Base-by-base conservation (phyloP, 1,140 invertebrate species). In the Teleopsis dalmanni region DNA sequence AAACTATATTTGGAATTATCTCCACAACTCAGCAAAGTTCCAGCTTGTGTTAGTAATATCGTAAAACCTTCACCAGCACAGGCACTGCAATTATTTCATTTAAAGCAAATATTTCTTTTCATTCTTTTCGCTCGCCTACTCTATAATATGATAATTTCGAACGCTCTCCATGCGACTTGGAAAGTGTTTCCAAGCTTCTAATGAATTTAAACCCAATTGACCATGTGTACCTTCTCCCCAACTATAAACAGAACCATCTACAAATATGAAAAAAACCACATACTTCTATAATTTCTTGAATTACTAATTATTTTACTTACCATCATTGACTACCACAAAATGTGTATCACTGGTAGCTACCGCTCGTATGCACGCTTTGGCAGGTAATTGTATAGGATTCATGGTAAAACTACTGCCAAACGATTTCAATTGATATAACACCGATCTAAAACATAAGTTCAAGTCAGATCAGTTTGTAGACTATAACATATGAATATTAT, bases 151-250 rank as follows among this genome's bases (percentile, higher is more conserved):
- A 59, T 83, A 82, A 42, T 76, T 78, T 48, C 75, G 75, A 2
- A 85, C 68, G 10, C 74, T 69, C 47, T 83, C 75, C 18, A 85
- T 76, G 53, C 75, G 63, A 23, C 71, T 70, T 2, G 83, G 83
- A 55, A 75, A 75, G 29, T 73, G 67, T 48, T 70, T 66, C 70
- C 74, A 77, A 5, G 71, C 60, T 51, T 77, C 73, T 8, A 75
- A 59, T 29, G 76, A 72, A 1, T 80, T 82, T 51, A 82, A 76
- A 2, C 84, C 85, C 41, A 88, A 68, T 63, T 88, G 82, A 22
- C 86, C 85, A 57, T 73, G 75, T 38, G 57, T 70, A 10, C 82
- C 81, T 60, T 81, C 76, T 23, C 86, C 86, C 85, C 84, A 88
- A 4, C 79, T 76, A 59, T 78, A 88, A 13, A 87, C 82, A 11